phyloP scores from a whole-genome alignment of 1,140 invertebrate species.

The Lepidurus arcticus region DNA sequence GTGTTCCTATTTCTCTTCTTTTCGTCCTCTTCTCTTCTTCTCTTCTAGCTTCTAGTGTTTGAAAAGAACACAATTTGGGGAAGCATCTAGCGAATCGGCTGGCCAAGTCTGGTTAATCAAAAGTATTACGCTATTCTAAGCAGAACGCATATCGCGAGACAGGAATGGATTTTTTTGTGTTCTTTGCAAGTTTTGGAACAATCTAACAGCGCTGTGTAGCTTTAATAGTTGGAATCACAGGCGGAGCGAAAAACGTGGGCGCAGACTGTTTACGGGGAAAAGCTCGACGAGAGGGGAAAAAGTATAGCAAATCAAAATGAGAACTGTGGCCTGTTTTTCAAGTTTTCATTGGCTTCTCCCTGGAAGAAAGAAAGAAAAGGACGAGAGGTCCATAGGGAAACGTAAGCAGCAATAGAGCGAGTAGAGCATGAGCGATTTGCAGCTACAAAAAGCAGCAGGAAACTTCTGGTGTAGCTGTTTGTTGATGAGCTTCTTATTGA shows the following conservation, averaged over 20 bases:
- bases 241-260: neutral
- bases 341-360: neutral
- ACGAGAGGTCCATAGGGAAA: conserved; percentile 13
- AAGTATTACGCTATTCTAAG: too few relatives aligned
- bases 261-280: neutral
- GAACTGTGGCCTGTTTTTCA: neutral
- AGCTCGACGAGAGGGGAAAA: neutral
- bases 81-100: too few relatives aligned
- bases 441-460: conserved; percentile 8
- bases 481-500: neutral
- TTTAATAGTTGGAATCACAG: too few relatives aligned
- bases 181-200: too few relatives aligned
- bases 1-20: too few relatives aligned
- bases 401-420: neutral
- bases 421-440: conserved; percentile 21
- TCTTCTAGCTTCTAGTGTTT: too few relatives aligned
- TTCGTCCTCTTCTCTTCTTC: too few relatives aligned
- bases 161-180: too few relatives aligned
- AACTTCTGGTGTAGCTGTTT: neutral
- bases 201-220: too few relatives aligned
- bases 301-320: neutral
- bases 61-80: too few relatives aligned
- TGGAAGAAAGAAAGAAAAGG: neutral
- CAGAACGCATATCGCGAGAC: too few relatives aligned
- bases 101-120: too few relatives aligned